Conservation (phyloP, 2,113 vertebrate genomes). For the Erythrocercus mccallii region DNA sequence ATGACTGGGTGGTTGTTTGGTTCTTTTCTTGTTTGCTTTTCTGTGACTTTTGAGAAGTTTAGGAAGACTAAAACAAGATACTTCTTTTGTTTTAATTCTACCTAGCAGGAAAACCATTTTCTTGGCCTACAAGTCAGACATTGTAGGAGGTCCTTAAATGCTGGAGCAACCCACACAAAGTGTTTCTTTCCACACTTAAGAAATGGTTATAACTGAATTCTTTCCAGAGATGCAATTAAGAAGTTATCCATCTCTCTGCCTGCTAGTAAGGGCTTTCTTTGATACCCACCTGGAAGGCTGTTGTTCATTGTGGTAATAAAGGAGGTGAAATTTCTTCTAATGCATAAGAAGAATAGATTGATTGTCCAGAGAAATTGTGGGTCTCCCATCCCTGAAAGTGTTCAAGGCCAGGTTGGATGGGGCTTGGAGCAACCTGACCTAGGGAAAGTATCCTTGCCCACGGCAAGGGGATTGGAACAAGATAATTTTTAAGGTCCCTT, state of each 20-base stretch:
- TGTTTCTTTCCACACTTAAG: conserved; percentile 1
- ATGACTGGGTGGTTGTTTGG: fast-evolving
- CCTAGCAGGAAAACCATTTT: neutral
- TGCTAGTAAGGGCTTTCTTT: neutral
- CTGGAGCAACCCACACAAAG: neutral
- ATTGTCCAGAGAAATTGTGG: neutral
- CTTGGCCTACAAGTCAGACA: neutral
- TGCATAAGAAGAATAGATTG: neutral
- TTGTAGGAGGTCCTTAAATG: neutral
- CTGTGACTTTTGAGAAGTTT: neutral
- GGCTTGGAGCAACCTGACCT: neutral
- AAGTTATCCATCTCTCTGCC: neutral
- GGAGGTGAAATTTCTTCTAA: neutral
- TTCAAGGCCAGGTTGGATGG: neutral
- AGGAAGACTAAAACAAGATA: neutral
- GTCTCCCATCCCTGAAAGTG: neutral
- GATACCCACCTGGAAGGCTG: neutral
- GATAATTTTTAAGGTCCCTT: neutral
- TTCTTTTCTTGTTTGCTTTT: neutral
- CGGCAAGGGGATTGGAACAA: neutral
- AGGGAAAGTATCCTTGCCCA: neutral
- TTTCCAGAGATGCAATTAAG: neutral
- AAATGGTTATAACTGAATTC: neutral
- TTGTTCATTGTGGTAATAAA: neutral
- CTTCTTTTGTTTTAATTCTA: neutral